Percentiles rank a stretch among this genome's conserved stretches.
Conservation (phyloP, 2,797 vertebrate genomes). For the Poecilia velifera region DNA sequence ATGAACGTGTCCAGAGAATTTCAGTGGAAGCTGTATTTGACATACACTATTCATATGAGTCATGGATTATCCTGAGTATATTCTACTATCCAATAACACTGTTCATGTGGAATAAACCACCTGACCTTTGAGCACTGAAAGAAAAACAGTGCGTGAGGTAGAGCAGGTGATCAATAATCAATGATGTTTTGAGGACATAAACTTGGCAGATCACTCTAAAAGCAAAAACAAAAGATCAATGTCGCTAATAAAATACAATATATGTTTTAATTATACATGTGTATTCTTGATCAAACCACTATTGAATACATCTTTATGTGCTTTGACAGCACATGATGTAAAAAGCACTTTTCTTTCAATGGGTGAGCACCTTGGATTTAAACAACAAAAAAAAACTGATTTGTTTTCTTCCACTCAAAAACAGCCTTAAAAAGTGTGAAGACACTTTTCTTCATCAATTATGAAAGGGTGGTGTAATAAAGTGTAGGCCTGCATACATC, state of each 20-base stretch:
- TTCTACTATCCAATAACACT: not conserved
- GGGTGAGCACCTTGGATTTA: not conserved
- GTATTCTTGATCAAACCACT: no score
- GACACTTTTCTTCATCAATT: not conserved
- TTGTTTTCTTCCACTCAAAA: not conserved
- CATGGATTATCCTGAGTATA: not conserved
- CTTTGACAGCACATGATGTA: no score
- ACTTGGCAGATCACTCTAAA: not conserved
- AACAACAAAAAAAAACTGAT: not conserved
- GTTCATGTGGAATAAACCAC: constrained; percentile 17
- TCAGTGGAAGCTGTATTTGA: not conserved
- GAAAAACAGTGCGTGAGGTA: constrained; percentile 2
- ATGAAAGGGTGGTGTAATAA: no score
- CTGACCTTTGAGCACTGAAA: constrained; percentile 30
- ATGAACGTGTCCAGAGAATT: not conserved
- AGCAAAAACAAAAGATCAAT: no score
- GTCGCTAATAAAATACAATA: no score
- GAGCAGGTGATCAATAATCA: not conserved
- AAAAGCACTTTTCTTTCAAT: no score
- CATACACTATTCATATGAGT: not conserved
- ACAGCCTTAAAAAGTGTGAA: not conserved
- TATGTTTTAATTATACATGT: no score
- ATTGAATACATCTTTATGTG: no score
- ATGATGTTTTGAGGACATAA: not conserved
- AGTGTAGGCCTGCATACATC: not conserved